These are phyloP conservation scores for Sterrhoptilus dennistouni DNA, from an alignment of 2,113 vertebrate genomes.

Conservation along the genomic window DNA sequence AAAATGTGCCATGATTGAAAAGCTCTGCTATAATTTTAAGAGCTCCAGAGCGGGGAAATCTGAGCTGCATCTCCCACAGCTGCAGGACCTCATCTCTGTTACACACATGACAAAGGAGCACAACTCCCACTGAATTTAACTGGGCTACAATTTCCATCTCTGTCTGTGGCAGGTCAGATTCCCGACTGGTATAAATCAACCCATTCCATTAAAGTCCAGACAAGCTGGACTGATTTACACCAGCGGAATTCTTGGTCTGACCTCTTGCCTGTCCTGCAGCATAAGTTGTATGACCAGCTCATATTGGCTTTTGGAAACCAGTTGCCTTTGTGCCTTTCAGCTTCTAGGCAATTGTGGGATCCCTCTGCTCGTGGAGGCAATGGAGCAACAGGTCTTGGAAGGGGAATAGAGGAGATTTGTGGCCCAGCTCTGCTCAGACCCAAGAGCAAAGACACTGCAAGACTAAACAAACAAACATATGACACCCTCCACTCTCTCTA, in stretches of 20 bases:
- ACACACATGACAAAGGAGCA: background rate
- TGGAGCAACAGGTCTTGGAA: background rate
- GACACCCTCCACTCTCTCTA: background rate
- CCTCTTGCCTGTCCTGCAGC: background rate
- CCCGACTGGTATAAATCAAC: background rate
- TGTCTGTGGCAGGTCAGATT: background rate
- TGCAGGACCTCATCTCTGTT: constrained; percentile 20
- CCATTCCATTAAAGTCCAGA: background rate
- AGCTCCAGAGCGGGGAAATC: background rate
- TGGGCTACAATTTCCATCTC: background rate
- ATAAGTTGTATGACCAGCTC: background rate
- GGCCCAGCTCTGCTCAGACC: background rate
- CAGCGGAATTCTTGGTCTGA: background rate
- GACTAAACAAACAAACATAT: background rate
- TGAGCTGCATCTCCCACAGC: background rate
- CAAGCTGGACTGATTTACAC: background rate
- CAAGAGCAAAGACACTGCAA: background rate
- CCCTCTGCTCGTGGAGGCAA: background rate
- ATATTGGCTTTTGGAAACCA: background rate
- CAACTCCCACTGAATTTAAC: constrained; percentile 3
- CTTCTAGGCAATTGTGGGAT: background rate
- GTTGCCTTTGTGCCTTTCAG: background rate
- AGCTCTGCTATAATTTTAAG: background rate
- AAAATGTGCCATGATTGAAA: background rate
- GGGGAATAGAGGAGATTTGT: background rate